Percentiles rank a stretch among this genome's conserved stretches.
Conservation (phyloP, 2,797 vertebrate species). For the Xenopus petersii region DNA sequence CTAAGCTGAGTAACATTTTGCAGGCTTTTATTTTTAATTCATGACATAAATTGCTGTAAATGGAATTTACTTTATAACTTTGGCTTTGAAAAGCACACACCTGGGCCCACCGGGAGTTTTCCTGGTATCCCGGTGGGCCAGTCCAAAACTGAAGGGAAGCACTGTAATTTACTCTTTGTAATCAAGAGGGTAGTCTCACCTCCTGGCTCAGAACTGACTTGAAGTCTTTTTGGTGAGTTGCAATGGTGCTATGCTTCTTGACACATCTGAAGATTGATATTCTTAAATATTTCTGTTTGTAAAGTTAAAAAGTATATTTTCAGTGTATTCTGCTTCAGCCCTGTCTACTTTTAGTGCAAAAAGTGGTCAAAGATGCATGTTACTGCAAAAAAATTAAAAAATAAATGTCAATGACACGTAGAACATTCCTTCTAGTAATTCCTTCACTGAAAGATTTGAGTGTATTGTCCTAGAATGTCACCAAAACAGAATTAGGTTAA, state of each 20-base stretch:
- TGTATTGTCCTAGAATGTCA: constrained; percentile 89
- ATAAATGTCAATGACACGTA: constrained; percentile 68
- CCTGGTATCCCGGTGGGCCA: too few relatives aligned
- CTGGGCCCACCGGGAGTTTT: constrained; percentile 52
- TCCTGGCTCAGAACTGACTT: constrained; percentile 78
- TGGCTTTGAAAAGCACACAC: constrained; percentile 60
- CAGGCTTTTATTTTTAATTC: too few relatives aligned
- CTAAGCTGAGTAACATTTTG: too few relatives aligned
- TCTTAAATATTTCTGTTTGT: constrained; percentile 72
- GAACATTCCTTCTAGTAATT: constrained; percentile 78
- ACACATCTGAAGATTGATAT: constrained; percentile 76
- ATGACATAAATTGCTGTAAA: too few relatives aligned
- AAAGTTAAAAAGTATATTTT: constrained; percentile 68
- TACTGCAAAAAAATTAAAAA: constrained; percentile 54
- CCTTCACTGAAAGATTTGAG: constrained; percentile 77
- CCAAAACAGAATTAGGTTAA: constrained; percentile 99
- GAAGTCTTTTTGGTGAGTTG: constrained; percentile 81
- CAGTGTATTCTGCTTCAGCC: constrained; percentile 66
- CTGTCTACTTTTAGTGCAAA: constrained; percentile 71
- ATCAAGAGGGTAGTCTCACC: constrained; percentile 85
- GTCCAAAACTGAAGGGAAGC: constrained; percentile 56
- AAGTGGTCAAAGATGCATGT: constrained; percentile 69
- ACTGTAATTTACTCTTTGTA: constrained; percentile 73
- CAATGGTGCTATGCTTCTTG: constrained; percentile 82
- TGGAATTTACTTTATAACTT: constrained; percentile 23